phyloP scores from a whole-genome alignment of 2,888 invertebrate genomes.

The Autographa pulchrina region DNA sequence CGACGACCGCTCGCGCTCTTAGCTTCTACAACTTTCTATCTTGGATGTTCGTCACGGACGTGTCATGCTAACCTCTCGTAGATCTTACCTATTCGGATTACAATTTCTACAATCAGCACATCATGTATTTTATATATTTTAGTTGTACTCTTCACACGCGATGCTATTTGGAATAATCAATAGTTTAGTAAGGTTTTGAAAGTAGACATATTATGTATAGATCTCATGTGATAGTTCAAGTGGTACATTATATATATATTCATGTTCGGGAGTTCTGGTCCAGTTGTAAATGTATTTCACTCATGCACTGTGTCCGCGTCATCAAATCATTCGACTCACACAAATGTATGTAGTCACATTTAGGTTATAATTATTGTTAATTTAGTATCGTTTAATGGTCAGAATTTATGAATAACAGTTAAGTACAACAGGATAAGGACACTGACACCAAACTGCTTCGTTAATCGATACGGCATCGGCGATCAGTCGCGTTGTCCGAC shows the following conservation, averaged over 20 bases:
- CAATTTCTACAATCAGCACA: slow-evolving; percentile 80
- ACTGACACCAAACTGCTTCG: slow-evolving; percentile 60
- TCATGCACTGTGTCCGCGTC: slow-evolving; percentile 45
- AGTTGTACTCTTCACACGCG: slow-evolving; percentile 56
- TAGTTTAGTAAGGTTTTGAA: slow-evolving; percentile 39
- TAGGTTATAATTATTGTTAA: slow-evolving; percentile 51
- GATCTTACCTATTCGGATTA: slow-evolving; percentile 64
- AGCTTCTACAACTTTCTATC: slow-evolving; percentile 73
- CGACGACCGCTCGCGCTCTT: slow-evolving; percentile 78
- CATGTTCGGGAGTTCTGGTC: slow-evolving; percentile 24
- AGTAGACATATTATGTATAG: slow-evolving; percentile 42
- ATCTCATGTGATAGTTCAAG: slow-evolving; percentile 48
- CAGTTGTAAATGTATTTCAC: slow-evolving; percentile 27
- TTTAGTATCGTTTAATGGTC: slow-evolving; percentile 46
- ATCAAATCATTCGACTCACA: slow-evolving; percentile 33
- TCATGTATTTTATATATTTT: slow-evolving; percentile 81
- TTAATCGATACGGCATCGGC: slow-evolving; percentile 46
- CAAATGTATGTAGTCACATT: slow-evolving; percentile 40
- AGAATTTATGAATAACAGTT: slow-evolving; percentile 35
- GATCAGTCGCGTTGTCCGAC: slow-evolving; percentile 35
- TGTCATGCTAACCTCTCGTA: slow-evolving; percentile 70
- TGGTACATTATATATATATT: slow-evolving; percentile 40
- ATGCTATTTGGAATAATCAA: slow-evolving; percentile 53
- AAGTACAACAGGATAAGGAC: slow-evolving; percentile 60
- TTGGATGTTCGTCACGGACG: slow-evolving; percentile 68